Percentiles rank a stretch among this genome's conserved stretches.
phyloP scores from a whole-genome alignment of 1,140 invertebrate species.

The honey bee (Apis mellifera) region Amel_HAv3.1 CM009943.2:4272501-4273000 shows the following conservation, averaged over 20 bases:
- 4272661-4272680: constrained; percentile 17
- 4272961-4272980: background rate
- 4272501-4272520: constrained; percentile 1
- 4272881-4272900: constrained; percentile 19
- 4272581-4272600: constrained; percentile 6
- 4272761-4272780: constrained; percentile 52
- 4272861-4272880: constrained; percentile 29
- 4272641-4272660: background rate
- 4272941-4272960: background rate
- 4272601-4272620: constrained; percentile 23
- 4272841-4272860: constrained; percentile 4
- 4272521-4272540: constrained; percentile 10
- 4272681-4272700: constrained; percentile 36
- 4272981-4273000: too few species aligned
- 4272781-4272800: constrained; percentile 76
- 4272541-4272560: background rate
- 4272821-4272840: constrained; percentile 54
- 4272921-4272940: constrained; percentile 10
- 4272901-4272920: constrained; percentile 5
- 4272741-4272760: constrained; percentile 52
- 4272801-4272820: constrained; percentile 67
- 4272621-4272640: constrained; percentile 14
- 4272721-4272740: constrained; percentile 37
- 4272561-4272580: background rate
- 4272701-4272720: constrained; percentile 28